Evolutionary conservation across 2,888 invertebrate genomes (phyloP).

Genomic region (Cyrtodaria siliqua): DNA sequence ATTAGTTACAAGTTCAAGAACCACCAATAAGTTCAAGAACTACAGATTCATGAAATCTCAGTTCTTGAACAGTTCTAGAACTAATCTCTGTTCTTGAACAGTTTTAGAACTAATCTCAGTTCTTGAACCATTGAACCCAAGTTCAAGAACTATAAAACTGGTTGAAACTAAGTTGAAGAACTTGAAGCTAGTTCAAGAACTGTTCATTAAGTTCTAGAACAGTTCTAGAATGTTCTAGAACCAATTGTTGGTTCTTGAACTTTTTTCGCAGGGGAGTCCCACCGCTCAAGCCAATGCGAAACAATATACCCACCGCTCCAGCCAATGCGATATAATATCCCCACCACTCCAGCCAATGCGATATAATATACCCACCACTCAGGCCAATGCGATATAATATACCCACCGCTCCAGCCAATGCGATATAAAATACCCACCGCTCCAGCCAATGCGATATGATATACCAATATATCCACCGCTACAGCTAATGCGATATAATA

Average conservation of each 20-base stretch:
- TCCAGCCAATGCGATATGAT: too few relatives aligned
- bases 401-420: too few relatives aligned
- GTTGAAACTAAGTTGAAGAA: slow-evolving; percentile 19
- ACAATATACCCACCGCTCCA: too few relatives aligned
- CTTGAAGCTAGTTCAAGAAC: slow-evolving; percentile 23
- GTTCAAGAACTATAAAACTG: slow-evolving; percentile 12
- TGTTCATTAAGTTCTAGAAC: slow-evolving; percentile 19
- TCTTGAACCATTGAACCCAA: neutral
- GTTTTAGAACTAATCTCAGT: neutral
- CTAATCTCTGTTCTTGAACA: neutral
- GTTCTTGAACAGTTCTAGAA: slow-evolving; percentile 3
- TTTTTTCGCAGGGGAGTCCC: slow-evolving; percentile 26
- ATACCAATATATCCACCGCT: too few relatives aligned
- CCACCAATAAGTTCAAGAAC: neutral
- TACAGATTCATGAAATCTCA: neutral
- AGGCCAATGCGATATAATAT: too few relatives aligned
- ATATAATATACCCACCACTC: too few relatives aligned
- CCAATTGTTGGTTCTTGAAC: slow-evolving; percentile 30
- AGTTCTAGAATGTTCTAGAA: slow-evolving; percentile 36
- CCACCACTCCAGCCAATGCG: too few relatives aligned
- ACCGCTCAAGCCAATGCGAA: too few relatives aligned
- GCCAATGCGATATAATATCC: too few relatives aligned
- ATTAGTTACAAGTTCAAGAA: neutral
- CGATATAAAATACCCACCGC: too few relatives aligned
- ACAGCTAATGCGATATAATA: too few relatives aligned